Base-by-base conservation (phyloP, 2,888 invertebrate species). In the Macrosoma leucophasiata region DNA sequence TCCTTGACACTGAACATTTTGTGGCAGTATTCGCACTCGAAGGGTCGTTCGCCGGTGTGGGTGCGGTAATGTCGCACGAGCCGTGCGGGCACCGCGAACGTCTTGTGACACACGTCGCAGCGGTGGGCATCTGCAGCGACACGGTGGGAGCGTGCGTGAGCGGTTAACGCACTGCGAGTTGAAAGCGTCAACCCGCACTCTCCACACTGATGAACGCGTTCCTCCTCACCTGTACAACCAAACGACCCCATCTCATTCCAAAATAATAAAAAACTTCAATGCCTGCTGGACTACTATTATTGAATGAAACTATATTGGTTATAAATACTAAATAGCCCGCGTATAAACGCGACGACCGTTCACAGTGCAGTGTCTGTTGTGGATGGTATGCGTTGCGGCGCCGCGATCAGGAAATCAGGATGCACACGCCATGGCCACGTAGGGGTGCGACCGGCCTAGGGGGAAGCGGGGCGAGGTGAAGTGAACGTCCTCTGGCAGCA, bases 1-100 rank as follows among this genome's bases (percentile, higher is more conserved):
- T 95, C 95, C 73, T 95, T 95, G 5, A 95, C 95, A 62, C 95
- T 95, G 77, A 96, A 96, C 61, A 93, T 92, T 73, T 96, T 96
- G 72, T 91, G 92, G 79, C 95, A 96, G 71, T 93, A 95, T 69
- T 96, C 95, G 74, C 95, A 96, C 69, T 93, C 90, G 69, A 94
- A 96, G 1, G 96, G 95, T 52, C 95, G 90, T 65, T 95, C 95
- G 19, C 95, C 95, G 13, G 95, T 95, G 65, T 95, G 95, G 6
- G 95, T 95, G 39, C 95, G 87, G 68, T 94, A 95, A 63, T 96
- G 95, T 26, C 95, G 90, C 36, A 88, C 89, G 48, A 95, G 85
- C 41, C 95, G 87, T 32, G 95, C 95, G 13, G 95, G 95, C 30
- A 95, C 95, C 22, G 95, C 94, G 68, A 95, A 96, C 8, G 94